These are phyloP conservation scores for Zapornia atra DNA, from an alignment of 2,113 vertebrate species.

Conservation along the genomic window DNA sequence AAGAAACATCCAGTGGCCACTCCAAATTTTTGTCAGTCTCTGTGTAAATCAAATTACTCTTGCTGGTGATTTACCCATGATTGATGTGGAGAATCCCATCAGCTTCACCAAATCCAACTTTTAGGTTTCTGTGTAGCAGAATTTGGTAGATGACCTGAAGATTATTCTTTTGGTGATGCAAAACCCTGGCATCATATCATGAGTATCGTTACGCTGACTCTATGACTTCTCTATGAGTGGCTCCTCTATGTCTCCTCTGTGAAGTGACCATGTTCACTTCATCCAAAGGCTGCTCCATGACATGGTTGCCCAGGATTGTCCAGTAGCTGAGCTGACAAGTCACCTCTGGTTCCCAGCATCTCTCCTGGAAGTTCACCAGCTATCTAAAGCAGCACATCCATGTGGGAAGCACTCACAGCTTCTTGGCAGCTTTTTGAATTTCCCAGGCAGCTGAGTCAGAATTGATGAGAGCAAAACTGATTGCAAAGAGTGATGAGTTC, in stretches of 20 bases:
- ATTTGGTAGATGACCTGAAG: not conserved
- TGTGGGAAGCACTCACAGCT: not conserved
- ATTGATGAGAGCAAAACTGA: not conserved
- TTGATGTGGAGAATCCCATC: not conserved
- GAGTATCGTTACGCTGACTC: not conserved
- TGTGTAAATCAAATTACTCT: not conserved
- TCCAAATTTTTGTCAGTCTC: not conserved
- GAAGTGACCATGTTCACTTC: not conserved
- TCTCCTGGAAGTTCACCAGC: not conserved
- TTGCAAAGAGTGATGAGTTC: not conserved
- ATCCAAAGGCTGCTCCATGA: not conserved
- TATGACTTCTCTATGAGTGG: not conserved
- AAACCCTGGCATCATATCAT: not conserved
- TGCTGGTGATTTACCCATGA: not conserved
- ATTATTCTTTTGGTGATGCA: not conserved
- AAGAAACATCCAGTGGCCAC: not conserved
- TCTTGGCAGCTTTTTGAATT: not conserved
- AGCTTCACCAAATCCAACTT: not conserved
- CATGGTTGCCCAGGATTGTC: not conserved
- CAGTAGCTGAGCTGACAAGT: not conserved
- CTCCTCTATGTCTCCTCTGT: not conserved
- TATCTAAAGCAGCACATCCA: not conserved
- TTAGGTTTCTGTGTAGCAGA: not conserved
- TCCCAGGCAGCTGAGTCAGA: not conserved
- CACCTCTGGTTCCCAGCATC: fast-evolving